phyloP scores from a whole-genome alignment of 2,797 vertebrate species.

The Poecilia wingei region DNA sequence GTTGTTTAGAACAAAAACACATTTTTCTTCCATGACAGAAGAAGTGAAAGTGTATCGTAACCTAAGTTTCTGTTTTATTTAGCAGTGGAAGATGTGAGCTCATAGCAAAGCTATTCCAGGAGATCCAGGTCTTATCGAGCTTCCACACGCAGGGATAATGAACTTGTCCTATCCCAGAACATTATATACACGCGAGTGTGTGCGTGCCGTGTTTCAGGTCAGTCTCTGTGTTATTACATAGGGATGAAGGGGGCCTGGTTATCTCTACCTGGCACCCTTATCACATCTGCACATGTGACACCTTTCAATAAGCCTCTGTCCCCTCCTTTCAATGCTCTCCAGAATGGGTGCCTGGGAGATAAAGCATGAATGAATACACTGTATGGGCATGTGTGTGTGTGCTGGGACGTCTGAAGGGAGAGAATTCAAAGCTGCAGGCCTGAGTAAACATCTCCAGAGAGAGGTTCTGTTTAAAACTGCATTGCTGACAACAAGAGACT shows the following conservation, averaged over 20 bases:
- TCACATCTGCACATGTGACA: conserved; percentile 76
- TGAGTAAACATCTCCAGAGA: conserved; percentile 4
- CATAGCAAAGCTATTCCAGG: conserved; percentile 62
- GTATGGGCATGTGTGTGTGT: conserved; percentile 4
- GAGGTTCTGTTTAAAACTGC: neutral
- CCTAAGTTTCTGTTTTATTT: conserved; percentile 22
- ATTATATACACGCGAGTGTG: conserved; percentile 51
- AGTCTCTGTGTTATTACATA: conserved; percentile 56
- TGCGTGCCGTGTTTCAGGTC: conserved; percentile 58
- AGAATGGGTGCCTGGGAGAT: conserved; percentile 36
- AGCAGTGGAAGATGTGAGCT: conserved; percentile 49
- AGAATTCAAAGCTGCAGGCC: conserved; percentile 4
- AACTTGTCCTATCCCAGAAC: conserved; percentile 58
- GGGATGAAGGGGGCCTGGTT: conserved; percentile 67
- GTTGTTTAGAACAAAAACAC: conserved; percentile 18
- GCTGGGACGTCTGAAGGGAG: neutral
- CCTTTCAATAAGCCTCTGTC: conserved; percentile 72
- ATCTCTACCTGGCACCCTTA: conserved; percentile 68
- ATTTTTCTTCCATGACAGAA: conserved; percentile 11
- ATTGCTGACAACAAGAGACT: neutral
- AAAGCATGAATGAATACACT: conserved; percentile 25
- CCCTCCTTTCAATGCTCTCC: conserved; percentile 39
- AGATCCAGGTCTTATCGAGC: conserved; percentile 64
- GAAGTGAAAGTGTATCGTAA: conserved; percentile 29
- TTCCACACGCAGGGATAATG: conserved; percentile 67